These are phyloP conservation scores for Sebastes cheni DNA, from an alignment of 2,797 vertebrate species.

Conservation along the genomic window DNA sequence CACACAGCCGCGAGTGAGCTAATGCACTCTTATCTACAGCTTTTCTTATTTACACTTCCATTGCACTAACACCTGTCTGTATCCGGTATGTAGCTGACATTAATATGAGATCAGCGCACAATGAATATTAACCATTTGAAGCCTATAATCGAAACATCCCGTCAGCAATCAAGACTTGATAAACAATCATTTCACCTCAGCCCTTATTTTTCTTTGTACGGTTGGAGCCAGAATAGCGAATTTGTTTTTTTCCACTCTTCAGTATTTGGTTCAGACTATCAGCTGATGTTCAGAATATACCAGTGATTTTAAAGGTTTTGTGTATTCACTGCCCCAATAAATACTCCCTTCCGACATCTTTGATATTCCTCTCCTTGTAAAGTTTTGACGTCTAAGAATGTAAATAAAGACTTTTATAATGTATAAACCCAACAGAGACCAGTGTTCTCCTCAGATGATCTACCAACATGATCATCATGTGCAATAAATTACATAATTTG, in stretches of 20 bases:
- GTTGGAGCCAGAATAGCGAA: background rate
- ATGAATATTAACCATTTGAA: background rate
- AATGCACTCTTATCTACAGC: background rate
- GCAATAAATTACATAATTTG: background rate
- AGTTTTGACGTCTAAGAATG: background rate
- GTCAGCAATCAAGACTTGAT: background rate
- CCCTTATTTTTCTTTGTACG: background rate
- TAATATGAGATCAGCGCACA: background rate
- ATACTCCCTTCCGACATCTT: background rate
- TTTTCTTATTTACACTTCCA: background rate
- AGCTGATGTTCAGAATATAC: background rate
- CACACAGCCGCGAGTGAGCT: background rate
- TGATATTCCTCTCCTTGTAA: background rate
- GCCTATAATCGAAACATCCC: background rate
- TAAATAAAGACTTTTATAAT: background rate
- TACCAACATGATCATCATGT: constrained; percentile 3
- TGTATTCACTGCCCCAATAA: background rate
- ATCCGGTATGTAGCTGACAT: background rate
- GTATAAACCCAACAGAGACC: background rate
- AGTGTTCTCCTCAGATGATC: background rate
- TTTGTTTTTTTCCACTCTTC: background rate
- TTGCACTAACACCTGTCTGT: background rate
- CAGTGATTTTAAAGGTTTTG: background rate
- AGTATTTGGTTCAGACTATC: background rate
- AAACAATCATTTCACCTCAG: background rate